These are phyloP conservation scores for Petrophora chlorosata DNA, from an alignment of 2,888 invertebrate genomes.

Conservation along the genomic window DNA sequence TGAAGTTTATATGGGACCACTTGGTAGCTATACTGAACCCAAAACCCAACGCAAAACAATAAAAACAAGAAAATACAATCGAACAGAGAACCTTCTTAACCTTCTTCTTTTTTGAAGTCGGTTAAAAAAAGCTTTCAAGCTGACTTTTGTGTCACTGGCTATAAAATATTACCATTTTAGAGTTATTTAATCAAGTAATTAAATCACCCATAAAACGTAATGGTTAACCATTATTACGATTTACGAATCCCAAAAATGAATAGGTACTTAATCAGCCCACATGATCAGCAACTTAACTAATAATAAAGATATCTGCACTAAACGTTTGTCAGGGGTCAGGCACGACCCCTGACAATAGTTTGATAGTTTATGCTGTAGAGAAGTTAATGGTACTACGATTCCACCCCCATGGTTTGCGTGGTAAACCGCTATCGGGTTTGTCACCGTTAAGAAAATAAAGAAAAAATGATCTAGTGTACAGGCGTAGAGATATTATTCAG, in stretches of 20 bases:
- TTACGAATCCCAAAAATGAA: slow-evolving; percentile 8
- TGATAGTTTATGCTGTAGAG: slow-evolving; percentile 1
- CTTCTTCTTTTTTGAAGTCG: no score
- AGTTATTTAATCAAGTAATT: no score
- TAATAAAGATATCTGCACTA: slow-evolving; percentile 18
- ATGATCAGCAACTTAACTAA: slow-evolving; percentile 19
- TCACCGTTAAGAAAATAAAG: slow-evolving; percentile 6
- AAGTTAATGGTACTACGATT: slow-evolving; percentile 13
- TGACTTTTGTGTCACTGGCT: background rate
- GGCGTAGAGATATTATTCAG: background rate
- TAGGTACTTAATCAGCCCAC: slow-evolving; percentile 28
- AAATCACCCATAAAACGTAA: slow-evolving; percentile 10
- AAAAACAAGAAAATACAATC: no score
- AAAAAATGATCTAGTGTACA: no score
- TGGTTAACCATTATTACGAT: slow-evolving; percentile 10
- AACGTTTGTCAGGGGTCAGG: slow-evolving; percentile 19
- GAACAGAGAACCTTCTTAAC: no score
- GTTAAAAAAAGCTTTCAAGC: no score
- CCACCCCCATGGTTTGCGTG: slow-evolving; percentile 9
- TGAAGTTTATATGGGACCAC: no score
- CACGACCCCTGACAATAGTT: no score
- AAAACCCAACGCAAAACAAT: no score
- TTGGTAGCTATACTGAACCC: no score
- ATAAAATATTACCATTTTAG: background rate
- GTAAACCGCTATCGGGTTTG: background rate